These are phyloP conservation scores for Cryptus armator DNA, from an alignment of 2,888 invertebrate species.

Conservation along the genomic window DNA sequence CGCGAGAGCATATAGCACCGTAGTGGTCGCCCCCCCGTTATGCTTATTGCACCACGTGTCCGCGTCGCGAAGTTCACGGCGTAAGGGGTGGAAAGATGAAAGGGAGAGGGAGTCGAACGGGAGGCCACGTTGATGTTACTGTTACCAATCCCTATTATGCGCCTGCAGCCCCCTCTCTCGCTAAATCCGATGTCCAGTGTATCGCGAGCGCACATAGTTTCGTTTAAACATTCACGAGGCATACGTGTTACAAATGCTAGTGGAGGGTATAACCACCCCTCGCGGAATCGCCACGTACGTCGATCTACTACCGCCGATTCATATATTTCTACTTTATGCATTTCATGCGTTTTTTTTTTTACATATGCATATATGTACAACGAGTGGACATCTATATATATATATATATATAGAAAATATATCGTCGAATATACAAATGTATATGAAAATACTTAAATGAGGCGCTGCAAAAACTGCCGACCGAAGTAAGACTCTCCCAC, in stretches of 20 bases:
- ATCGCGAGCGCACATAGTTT: constrained; percentile 53
- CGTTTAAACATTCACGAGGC: constrained; percentile 79
- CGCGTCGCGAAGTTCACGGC: constrained; percentile 69
- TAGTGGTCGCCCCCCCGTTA: constrained; percentile 13
- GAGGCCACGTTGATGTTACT: constrained; percentile 78
- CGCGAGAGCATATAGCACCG: not conserved
- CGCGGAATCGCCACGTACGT: constrained; percentile 70
- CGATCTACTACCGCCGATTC: constrained; percentile 52
- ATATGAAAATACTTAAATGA: constrained; percentile 19
- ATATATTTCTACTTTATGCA: constrained; percentile 9
- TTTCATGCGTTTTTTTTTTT: not conserved
- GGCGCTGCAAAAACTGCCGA: not conserved
- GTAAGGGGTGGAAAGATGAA: constrained; percentile 49
- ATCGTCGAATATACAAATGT: constrained; percentile 2
- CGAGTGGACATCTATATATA: not conserved
- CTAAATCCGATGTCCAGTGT: constrained; percentile 28
- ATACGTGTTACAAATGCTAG: constrained; percentile 80
- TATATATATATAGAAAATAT: constrained; percentile 1
- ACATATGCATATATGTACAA: not conserved
- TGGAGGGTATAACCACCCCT: constrained; percentile 75
- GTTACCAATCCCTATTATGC: constrained; percentile 72
- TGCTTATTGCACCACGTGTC: constrained; percentile 74
- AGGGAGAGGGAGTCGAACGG: constrained; percentile 13
- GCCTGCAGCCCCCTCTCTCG: constrained; percentile 26
- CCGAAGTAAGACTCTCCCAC: not conserved